These are phyloP conservation scores for Globodera rostochiensis DNA, from an alignment of 1,140 invertebrate genomes.

Conservation along the genomic window DNA sequence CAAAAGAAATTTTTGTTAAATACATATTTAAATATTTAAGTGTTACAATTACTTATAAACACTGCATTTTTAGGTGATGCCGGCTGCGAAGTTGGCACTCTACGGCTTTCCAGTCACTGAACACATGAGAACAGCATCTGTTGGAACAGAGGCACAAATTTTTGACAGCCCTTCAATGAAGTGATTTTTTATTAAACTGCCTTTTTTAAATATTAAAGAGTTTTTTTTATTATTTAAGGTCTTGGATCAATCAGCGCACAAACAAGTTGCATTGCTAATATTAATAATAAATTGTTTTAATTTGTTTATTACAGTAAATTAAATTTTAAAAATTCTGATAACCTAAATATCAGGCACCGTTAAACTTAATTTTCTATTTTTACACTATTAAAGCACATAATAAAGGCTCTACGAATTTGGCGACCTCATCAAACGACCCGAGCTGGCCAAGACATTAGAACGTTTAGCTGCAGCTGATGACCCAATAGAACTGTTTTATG, in stretches of 20 bases:
- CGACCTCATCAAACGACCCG: conserved; percentile 66
- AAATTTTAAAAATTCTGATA: no score
- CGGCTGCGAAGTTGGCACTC: conserved; percentile 71
- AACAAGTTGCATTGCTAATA: background rate
- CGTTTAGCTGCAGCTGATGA: conserved; percentile 64
- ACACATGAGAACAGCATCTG: conserved; percentile 56
- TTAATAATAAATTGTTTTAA: conserved; percentile 15
- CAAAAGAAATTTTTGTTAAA: no score
- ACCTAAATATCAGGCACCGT: no score
- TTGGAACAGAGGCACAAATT: conserved; percentile 59
- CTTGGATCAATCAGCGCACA: background rate
- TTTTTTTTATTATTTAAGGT: conserved; percentile 12
- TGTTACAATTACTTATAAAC: background rate
- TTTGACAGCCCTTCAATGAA: conserved; percentile 41
- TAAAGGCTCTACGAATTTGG: conserved; percentile 61
- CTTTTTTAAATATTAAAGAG: background rate
- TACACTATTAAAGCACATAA: no score
- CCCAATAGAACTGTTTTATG: conserved; percentile 66
- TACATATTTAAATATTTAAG: background rate
- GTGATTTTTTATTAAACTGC: conserved; percentile 36
- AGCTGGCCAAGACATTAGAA: conserved; percentile 67
- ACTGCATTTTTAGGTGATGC: conserved; percentile 6
- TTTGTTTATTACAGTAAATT: background rate
- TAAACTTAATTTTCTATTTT: no score
- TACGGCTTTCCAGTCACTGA: conserved; percentile 73